phyloP scores from a whole-genome alignment of 2,888 invertebrate genomes.

The Ametastegia equiseti region DNA sequence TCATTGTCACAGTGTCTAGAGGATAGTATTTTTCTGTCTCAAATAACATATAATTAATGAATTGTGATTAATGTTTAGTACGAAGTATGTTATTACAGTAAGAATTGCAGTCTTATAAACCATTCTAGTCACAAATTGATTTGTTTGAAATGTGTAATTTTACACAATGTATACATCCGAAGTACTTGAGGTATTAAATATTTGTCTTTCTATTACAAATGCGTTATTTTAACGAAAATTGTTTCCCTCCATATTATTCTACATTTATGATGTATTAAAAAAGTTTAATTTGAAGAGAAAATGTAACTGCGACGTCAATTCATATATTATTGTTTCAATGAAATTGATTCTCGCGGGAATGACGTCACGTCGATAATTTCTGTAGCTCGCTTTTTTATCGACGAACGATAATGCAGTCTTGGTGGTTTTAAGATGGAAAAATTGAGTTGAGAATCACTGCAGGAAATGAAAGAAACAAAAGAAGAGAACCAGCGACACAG shows the following conservation, averaged over 20 bases:
- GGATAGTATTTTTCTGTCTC: conserved; percentile 5
- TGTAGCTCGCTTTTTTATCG: not conserved
- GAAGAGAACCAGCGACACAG: not conserved
- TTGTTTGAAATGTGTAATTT: conserved; percentile 43
- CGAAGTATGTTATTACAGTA: conserved; percentile 16
- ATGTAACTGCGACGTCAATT: not conserved
- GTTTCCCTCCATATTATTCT: not conserved
- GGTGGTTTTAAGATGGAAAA: not conserved
- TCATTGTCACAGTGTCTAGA: not conserved
- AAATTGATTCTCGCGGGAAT: not conserved
- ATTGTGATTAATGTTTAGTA: conserved; percentile 42
- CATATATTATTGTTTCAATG: not conserved
- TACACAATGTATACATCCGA: conserved; percentile 15
- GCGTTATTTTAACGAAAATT: not conserved
- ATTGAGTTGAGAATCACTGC: conserved; percentile 4
- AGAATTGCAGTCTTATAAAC: conserved; percentile 31
- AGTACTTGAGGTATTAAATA: conserved; percentile 44
- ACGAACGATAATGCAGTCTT: not conserved
- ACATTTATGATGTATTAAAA: not conserved
- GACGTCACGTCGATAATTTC: not conserved
- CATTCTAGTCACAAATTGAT: conserved; percentile 49
- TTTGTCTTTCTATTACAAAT: conserved; percentile 26
- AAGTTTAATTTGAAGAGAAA: not conserved
- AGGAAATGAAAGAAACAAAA: not conserved
- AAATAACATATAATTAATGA: conserved; percentile 25